Conservation (phyloP, 1,140 invertebrate species). For the Conus ventricosus region DNA sequence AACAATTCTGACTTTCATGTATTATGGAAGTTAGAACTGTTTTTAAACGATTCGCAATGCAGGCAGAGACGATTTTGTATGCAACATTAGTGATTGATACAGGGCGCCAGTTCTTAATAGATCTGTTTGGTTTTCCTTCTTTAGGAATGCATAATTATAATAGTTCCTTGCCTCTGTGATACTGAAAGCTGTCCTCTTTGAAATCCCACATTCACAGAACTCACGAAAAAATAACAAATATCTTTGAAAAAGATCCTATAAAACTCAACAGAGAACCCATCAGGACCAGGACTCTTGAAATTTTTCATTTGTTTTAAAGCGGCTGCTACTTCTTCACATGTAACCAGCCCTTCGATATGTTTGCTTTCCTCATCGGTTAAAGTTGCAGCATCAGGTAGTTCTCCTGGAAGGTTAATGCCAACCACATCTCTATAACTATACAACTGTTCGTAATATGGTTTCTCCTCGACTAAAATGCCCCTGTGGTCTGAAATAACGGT, state of each 20-base stretch:
- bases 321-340: no score
- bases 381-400: no score
- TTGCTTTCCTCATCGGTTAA: no score
- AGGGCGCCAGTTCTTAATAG: background rate
- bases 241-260: background rate
- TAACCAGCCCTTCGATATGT: no score
- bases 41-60: no score
- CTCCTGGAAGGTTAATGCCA: background rate
- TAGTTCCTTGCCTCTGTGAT: background rate
- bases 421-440: background rate
- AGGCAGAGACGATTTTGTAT: background rate
- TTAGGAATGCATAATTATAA: background rate
- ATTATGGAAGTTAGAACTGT: no score
- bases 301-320: no score
- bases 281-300: no score
- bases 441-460: background rate
- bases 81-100: background rate
- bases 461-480: background rate
- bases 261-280: background rate
- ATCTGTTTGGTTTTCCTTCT: background rate
- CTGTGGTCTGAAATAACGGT: background rate
- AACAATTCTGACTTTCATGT: no score
- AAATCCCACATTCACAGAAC: no score
- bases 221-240: background rate
- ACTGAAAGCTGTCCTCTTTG: background rate